These are phyloP conservation scores for Polyommatus iphigenia DNA, from an alignment of 2,888 invertebrate genomes.

Conservation along the genomic window DNA sequence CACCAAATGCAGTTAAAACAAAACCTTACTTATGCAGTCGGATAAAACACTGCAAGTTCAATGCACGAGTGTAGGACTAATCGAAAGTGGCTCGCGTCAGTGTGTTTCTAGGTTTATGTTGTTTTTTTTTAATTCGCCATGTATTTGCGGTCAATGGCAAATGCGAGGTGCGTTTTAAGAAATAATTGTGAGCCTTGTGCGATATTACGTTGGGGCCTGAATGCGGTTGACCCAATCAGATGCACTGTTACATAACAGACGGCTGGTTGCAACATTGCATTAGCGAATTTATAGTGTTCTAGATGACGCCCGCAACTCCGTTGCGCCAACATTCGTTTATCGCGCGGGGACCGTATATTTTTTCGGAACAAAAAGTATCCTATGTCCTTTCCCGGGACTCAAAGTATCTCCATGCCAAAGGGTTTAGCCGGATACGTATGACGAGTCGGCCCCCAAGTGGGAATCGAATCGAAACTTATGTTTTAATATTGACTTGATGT, in stretches of 20 bases:
- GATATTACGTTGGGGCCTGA: slow-evolving; percentile 26
- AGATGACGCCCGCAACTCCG: too few species aligned
- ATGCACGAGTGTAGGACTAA: background rate
- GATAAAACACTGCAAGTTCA: background rate
- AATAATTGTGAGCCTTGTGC: slow-evolving; percentile 26
- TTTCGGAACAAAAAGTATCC: too few species aligned
- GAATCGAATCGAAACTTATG: too few species aligned
- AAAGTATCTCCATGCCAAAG: too few species aligned
- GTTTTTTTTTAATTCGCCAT: slow-evolving; percentile 19
- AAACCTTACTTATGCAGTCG: background rate
- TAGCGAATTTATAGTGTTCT: slow-evolving; percentile 30
- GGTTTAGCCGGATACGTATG: too few species aligned
- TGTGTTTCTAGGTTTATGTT: slow-evolving; percentile 21
- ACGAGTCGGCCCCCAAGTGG: too few species aligned
- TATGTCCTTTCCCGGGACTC: too few species aligned
- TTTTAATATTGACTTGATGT: too few species aligned
- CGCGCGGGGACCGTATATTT: too few species aligned
- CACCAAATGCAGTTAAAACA: background rate
- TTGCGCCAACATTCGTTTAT: too few species aligned
- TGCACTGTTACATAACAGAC: slow-evolving; percentile 45
- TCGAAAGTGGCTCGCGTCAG: slow-evolving; percentile 1
- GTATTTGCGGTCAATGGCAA: slow-evolving; percentile 29
- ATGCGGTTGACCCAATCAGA: slow-evolving; percentile 42
- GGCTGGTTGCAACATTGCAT: slow-evolving; percentile 38
- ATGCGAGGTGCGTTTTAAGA: slow-evolving; percentile 6